Base-by-base conservation (phyloP, 2,888 invertebrate genomes). In the Lasius fuliginosus region DNA sequence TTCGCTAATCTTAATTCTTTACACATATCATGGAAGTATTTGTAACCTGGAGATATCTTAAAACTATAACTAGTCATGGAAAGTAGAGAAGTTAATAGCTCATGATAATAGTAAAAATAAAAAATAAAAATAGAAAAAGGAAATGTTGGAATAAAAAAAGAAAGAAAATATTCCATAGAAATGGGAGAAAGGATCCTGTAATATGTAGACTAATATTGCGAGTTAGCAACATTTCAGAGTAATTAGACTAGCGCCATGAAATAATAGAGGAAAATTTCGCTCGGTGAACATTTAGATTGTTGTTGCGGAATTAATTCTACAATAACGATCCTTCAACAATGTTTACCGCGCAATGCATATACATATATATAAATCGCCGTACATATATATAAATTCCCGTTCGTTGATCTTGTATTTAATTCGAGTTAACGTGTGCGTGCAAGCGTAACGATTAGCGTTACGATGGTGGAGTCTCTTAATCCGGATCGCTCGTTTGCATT, bases 401-500 rank as follows among this genome's bases (percentile, higher is more conserved):
- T 53, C 68, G 46, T 46, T 46, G 23, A 15, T 18, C 58, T 69
- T 18, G 79, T 60, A 46, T 46, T 69, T 69, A 79, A 79, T 71
- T 60, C 79, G 60, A 33, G 12, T 60, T 71, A 79, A 71, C 62
- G 46, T 18, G 18, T 27, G 23, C 60, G 73, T 4, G 36, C 60
- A 46, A 60, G 36, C 60, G 36, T 68, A 42, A 30, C 49, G 67
- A 56, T 67, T 67, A 77, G 53, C 76, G 60, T 36, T 36, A 46
- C 71, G 12, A 27, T 12, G 23, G 6, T 15, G 4, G 33, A 30
- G 11, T 15, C 64, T 49, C 18, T 60, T 71, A 71, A 71, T 67
- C 49, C 40, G 27, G 18, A 42, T 42, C 79, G 77, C 49, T 30
- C 62, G 68, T 60, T 71, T 33, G 23, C 79, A 68, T 79, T 71